Evolutionary conservation across 2,888 invertebrate species (phyloP), one percentile per base, ranked within the genome.

Genomic region (Plebejus anna): DNA sequence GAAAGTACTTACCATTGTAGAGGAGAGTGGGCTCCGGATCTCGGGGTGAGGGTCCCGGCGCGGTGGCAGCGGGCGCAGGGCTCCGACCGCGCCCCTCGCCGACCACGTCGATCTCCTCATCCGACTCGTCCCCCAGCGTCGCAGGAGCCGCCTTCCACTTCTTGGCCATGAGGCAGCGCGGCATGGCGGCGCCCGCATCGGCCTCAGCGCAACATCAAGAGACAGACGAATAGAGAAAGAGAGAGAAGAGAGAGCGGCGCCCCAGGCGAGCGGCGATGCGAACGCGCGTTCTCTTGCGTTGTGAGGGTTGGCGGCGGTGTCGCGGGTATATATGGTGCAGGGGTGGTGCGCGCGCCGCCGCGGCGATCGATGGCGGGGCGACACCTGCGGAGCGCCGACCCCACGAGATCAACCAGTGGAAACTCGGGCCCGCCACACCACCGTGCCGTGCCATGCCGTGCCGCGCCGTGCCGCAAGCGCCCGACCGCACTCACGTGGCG

Each of bases 111-210:
- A 97, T 97, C 94, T 97, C 97, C 93, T 97, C 97, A 83, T 96
- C 93, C 80, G 92, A 91, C 94, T 93, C 92, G 83, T 96, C 96
- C 82, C 95, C 95, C 88, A 94, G 95, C 90, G 89, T 90, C 89
- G 87, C 90, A 87, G 89, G 89, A 87, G 88, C 91, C 90, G 96
- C 97, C 96, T 98, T 98, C 97, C 98, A 98, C 95, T 98, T 98
- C 95, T 98, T 98, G 87, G 98, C 98, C 97, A 98, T 98, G 93
- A 98, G 96, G 95, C 98, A 98, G 92, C 98, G 97, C 94, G 98
- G 98, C 98, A 98, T 98, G 91, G 94, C 95, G 94, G 93, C 91
- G 94, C 94, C 91, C 89, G 91, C 92, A 94, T 93, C 92, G 88
- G 92, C 92, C 90, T 91, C 91, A 92, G 90, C 91, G 90, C 91